Percentiles rank a stretch among this genome's conserved stretches.
phyloP scores from a whole-genome alignment of 2,888 invertebrate genomes.

The Pheosia tremula region DNA sequence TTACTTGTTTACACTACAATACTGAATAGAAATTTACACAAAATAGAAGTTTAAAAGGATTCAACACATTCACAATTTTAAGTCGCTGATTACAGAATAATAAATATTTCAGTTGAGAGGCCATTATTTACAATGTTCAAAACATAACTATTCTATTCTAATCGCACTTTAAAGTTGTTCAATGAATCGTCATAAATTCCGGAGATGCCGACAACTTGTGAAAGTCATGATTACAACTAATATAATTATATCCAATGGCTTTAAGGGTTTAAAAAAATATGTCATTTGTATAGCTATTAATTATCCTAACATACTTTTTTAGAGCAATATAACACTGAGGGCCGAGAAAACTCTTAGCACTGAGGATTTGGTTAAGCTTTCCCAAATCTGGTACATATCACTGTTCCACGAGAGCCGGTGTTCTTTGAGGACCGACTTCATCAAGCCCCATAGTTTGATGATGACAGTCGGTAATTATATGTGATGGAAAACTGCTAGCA shows the following conservation, averaged over 20 bases:
- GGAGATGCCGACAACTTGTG: conserved; percentile 24
- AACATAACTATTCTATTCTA: neutral
- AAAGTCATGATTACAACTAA: conserved; percentile 42
- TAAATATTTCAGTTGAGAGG: conserved; percentile 1
- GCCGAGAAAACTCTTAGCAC: too few species aligned
- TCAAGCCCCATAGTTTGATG: too few species aligned
- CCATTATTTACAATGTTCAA: conserved; percentile 2
- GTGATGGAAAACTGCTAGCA: too few species aligned
- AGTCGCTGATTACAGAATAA: conserved; percentile 1
- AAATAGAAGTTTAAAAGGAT: neutral
- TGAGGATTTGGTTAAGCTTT: too few species aligned
- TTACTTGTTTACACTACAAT: neutral
- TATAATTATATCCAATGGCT: neutral
- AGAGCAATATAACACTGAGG: too few species aligned
- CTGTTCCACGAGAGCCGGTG: too few species aligned
- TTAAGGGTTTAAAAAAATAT: neutral
- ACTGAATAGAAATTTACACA: neutral
- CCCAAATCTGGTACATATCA: too few species aligned
- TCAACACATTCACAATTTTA: neutral
- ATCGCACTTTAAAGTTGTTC: conserved; percentile 26
- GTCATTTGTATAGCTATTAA: too few species aligned
- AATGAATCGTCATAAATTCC: conserved; percentile 26
- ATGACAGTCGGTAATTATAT: too few species aligned
- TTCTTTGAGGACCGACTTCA: too few species aligned
- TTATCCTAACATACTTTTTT: too few species aligned